Percentiles rank a stretch among this genome's conserved stretches.
Conservation (phyloP, 2,797 vertebrate genomes). For the Octomys mimax region DNA sequence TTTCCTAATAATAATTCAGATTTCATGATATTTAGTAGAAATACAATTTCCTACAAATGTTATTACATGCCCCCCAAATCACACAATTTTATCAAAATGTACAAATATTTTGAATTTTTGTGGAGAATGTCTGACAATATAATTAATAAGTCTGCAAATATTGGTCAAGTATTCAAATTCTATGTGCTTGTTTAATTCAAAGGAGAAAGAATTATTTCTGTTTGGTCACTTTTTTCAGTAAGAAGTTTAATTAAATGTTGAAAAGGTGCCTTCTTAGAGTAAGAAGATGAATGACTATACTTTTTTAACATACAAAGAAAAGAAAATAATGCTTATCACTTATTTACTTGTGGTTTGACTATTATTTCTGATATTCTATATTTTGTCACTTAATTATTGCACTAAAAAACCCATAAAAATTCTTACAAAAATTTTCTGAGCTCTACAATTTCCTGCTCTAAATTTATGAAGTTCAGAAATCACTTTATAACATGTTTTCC, state of each 20-base stretch:
- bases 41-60: background rate
- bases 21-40: background rate
- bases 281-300: no score
- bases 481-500: background rate
- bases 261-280: background rate
- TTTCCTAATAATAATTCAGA: background rate
- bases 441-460: background rate
- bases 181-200: background rate
- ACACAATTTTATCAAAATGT: background rate
- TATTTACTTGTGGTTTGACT: background rate
- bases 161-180: background rate
- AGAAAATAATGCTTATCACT: background rate
- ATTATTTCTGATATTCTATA: background rate
- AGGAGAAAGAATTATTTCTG: background rate
- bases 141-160: slow-evolving; percentile 26
- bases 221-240: background rate
- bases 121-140: background rate
- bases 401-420: background rate
- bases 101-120: background rate
- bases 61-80: background rate
- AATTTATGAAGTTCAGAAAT: background rate
- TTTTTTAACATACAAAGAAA: background rate
- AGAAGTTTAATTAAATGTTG: background rate
- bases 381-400: background rate
- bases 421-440: background rate